Evolutionary conservation across 2,113 vertebrate genomes (phyloP), one percentile per base, ranked within the genome.

Genomic region (Calidris pygmaea): DNA sequence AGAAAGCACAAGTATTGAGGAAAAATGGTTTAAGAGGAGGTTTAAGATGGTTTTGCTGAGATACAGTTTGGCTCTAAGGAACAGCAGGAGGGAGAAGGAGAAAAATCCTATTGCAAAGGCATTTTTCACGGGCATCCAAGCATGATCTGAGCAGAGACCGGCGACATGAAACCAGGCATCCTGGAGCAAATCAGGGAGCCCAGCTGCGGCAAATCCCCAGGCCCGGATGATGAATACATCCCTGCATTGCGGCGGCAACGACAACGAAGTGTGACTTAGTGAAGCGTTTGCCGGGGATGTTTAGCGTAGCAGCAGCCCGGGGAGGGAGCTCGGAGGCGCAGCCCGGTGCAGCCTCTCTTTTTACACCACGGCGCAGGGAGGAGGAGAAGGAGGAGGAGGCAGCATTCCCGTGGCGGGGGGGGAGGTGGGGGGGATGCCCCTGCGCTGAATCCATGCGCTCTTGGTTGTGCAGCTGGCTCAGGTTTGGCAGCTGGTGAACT

Each of bases 301-400:
- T 75, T 30, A 87, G 73, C 5, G 16, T 32, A 32, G 73, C 37
- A 62, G 78, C 72, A 4, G 17, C 75, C 63, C 0, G 1, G 58
- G 65, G 45, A 83, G 65, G 71, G 47, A 84, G 60, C 92, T 81
- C 43, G 6, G 80, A 52, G 56, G 5, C 1, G 7, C 83, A 81
- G 79, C 37, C 3, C 2, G 72, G 37, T 45, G 82, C 90, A 72
- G 84, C 62, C 9, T 85, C 35, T 59, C 34, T 52, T 59, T 73
- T 73, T 56, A 43, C 80, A 32, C 0, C 0, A 0, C 0, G 2
- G 82, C 55, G 11, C 37, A 13, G 68, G 65, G 47, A 78, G 27
- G 27, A 55, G 53, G 53, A 55, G 53, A 13, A 52, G 53, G 47
- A 78, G 27, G 27, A 55, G 53, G 53, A 55, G 53, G 24, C 27